Evolutionary conservation across 23 tunicate genomes (phyloP).

Genomic region (Corella eumyota): DNA sequence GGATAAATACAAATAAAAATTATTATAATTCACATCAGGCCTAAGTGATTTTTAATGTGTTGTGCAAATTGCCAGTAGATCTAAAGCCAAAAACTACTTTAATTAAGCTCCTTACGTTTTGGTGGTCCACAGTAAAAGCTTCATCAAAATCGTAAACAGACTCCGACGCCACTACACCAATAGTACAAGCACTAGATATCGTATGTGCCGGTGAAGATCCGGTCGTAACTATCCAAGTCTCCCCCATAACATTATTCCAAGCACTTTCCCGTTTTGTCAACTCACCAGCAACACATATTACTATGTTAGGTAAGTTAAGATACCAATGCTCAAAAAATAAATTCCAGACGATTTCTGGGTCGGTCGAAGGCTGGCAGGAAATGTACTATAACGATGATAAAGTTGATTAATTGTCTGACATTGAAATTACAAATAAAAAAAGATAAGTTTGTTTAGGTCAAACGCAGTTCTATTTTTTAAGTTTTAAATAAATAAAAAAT

Average conservation of each 20-base stretch:
- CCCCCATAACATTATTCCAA: slow-evolving; percentile 34
- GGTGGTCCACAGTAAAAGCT: no score
- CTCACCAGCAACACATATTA: slow-evolving; percentile 13
- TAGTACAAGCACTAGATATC: slow-evolving; percentile 9
- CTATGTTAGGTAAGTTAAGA: slow-evolving; percentile 9
- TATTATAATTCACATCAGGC: no score
- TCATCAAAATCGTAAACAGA: no score
- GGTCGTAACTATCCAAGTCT: slow-evolving; percentile 17
- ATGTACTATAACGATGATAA: slow-evolving; percentile 10
- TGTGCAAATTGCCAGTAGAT: no score
- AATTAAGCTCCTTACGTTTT: no score
- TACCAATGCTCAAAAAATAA: slow-evolving; percentile 14
- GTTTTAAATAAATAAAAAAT: no score
- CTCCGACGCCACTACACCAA: slow-evolving; percentile 20
- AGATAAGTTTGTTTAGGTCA: no score
- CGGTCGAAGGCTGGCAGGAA: slow-evolving; percentile 4
- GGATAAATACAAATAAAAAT: no score
- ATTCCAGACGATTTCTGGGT: slow-evolving; percentile 4
- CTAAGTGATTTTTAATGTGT: no score
- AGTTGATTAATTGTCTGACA: neutral
- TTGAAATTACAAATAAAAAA: no score
- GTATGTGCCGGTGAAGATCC: slow-evolving; percentile 23
- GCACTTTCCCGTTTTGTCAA: slow-evolving; percentile 12
- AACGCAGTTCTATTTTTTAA: no score
- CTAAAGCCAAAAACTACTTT: no score